phyloP scores from a whole-genome alignment of 35 echinoderm and acorn worm genomes.

The Nesometra sesokonis region DNA sequence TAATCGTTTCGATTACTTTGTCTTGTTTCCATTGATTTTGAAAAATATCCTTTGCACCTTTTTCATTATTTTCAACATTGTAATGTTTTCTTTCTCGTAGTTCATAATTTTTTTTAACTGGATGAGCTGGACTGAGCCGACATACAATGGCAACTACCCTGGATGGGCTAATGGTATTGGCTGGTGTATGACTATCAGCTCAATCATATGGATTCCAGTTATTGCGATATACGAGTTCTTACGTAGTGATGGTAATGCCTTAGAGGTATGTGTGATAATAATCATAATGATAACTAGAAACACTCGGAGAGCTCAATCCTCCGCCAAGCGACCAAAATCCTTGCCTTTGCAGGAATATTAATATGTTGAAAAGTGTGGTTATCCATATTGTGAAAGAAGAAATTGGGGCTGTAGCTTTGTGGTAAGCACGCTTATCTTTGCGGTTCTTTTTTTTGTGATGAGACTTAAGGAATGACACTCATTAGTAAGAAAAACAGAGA shows the following conservation, averaged over 20 bases:
- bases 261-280: constrained; percentile 29
- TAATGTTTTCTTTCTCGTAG: constrained; percentile 12
- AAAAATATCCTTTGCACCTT: neutral
- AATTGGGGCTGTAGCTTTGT: too few species aligned
- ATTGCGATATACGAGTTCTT: constrained; percentile 79
- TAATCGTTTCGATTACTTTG: neutral
- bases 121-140: constrained; percentile 83
- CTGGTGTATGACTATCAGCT: constrained; percentile 50
- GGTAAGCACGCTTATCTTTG: too few species aligned
- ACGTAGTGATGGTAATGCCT: constrained; percentile 18
- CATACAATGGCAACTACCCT: constrained; percentile 67
- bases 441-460: too few species aligned
- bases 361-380: too few species aligned
- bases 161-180: constrained; percentile 75
- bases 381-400: too few species aligned
- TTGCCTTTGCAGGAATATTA: too few species aligned
- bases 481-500: too few species aligned
- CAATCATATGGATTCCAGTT: constrained; percentile 71
- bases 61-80: neutral
- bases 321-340: too few species aligned
- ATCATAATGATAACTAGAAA: too few species aligned
- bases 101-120: constrained; percentile 87
- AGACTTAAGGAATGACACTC: too few species aligned
- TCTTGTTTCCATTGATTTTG: neutral
- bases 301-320: too few species aligned